Evolutionary conservation across 2,113 vertebrate genomes (phyloP).

Genomic region (Chaetodon trifascialis): DNA sequence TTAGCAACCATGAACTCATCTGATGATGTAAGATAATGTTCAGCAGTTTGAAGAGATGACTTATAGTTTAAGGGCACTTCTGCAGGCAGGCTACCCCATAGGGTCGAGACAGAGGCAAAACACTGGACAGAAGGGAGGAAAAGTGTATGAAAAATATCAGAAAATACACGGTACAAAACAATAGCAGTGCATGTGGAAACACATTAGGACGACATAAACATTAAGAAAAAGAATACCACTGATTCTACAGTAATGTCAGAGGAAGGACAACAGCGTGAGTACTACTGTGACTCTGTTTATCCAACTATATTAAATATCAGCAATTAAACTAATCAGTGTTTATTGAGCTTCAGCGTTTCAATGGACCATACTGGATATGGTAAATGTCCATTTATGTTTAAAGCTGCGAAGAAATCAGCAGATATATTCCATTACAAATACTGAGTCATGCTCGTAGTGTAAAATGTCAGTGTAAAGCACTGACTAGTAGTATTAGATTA

Average conservation of each 20-base stretch:
- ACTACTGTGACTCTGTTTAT: not conserved
- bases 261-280: constrained; percentile 1
- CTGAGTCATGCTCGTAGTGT: not conserved
- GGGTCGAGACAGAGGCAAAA: not conserved
- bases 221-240: not conserved
- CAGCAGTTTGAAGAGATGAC: not conserved
- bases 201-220: not conserved
- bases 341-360: not conserved
- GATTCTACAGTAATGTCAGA: not conserved
- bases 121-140: not conserved
- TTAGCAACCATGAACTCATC: not conserved
- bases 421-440: constrained; percentile 4
- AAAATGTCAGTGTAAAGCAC: not conserved
- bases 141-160: not conserved
- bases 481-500: not conserved
- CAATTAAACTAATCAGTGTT: not conserved
- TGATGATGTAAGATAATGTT: not conserved
- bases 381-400: not conserved
- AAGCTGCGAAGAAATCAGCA: not conserved
- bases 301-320: not conserved
- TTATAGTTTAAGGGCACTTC: constrained; percentile 54
- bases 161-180: not conserved
- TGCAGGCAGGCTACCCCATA: constrained; percentile 1
- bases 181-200: not conserved
- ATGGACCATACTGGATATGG: not conserved